Percentiles rank a stretch among this genome's conserved stretches.
phyloP scores from a whole-genome alignment of 23 tunicate genomes.

The Clavelina lepadiformis region DNA sequence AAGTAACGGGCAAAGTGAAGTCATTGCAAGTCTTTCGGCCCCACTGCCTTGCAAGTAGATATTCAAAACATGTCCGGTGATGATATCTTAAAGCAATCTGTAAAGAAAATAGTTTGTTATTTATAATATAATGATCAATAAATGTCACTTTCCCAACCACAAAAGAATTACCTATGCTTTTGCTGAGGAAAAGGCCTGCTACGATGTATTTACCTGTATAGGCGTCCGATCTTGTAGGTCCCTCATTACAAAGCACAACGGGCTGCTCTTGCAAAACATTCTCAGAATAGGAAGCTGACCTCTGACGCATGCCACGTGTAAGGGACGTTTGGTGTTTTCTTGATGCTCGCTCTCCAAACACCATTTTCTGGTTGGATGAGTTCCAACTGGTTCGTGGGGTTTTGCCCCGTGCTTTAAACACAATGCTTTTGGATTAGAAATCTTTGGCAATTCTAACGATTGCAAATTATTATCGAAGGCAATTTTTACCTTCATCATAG shows the following conservation, averaged over 20 bases:
- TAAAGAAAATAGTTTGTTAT: too few relatives aligned
- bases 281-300: conserved; percentile 77
- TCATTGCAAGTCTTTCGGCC: conserved; percentile 66
- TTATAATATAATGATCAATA: too few relatives aligned
- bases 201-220: conserved; percentile 71
- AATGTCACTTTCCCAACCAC: too few relatives aligned
- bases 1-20: conserved; percentile 49
- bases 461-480: too few relatives aligned
- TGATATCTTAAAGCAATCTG: conserved; percentile 70
- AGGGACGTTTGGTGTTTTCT: conserved; percentile 61
- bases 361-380: conserved; percentile 83
- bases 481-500: conserved; percentile 72
- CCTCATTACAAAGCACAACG: conserved; percentile 55
- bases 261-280: conserved; percentile 54
- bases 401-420: conserved; percentile 59
- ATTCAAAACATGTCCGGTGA: conserved; percentile 75
- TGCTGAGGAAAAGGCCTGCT: too few relatives aligned
- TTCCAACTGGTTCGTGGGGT: conserved; percentile 75
- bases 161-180: too few relatives aligned
- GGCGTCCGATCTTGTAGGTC: conserved; percentile 70
- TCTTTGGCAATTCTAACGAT: too few relatives aligned
- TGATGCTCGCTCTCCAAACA: conserved; percentile 75
- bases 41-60: conserved; percentile 89
- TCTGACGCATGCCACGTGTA: conserved; percentile 60
- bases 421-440: neutral